These are phyloP conservation scores for Matsumyia berberina DNA, from an alignment of 2,888 invertebrate genomes.

Conservation along the genomic window DNA sequence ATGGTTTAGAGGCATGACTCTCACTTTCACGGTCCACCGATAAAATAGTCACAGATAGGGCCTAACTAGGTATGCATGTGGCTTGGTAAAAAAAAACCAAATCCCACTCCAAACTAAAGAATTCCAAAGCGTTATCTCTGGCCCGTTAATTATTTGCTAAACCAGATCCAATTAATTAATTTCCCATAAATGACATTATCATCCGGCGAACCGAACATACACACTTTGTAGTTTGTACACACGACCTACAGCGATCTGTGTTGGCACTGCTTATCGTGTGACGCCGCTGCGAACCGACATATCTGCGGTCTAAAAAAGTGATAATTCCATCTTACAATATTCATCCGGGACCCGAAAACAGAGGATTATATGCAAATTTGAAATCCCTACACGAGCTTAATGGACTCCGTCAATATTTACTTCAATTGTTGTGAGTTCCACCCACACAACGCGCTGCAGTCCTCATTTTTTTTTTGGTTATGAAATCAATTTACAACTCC, in stretches of 20 bases:
- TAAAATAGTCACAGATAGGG: not conserved
- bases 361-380: conserved; percentile 60
- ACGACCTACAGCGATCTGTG: conserved; percentile 45
- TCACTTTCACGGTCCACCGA: not conserved
- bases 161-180: conserved; percentile 65
- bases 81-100: not conserved
- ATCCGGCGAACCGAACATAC: conserved; percentile 10
- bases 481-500: conserved; percentile 71
- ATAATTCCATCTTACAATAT: conserved; percentile 62
- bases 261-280: conserved; percentile 61
- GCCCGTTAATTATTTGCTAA: conserved; percentile 54
- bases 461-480: conserved; percentile 38
- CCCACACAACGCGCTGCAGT: conserved; percentile 38
- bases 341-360: conserved; percentile 39
- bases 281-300: conserved; percentile 40
- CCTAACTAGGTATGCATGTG: no score
- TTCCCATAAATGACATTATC: conserved; percentile 59
- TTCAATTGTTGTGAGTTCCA: conserved; percentile 42
- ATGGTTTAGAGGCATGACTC: not conserved
- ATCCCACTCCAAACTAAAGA: conserved; percentile 5
- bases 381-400: conserved; percentile 54
- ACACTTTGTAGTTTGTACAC: conserved; percentile 28
- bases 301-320: conserved; percentile 50
- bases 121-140: conserved; percentile 32
- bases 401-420: conserved; percentile 65